Evolutionary conservation across 2,113 vertebrate genomes (phyloP), one percentile per base, ranked within the genome.

Genomic region (Protobothrops flavoviridis): DNA sequence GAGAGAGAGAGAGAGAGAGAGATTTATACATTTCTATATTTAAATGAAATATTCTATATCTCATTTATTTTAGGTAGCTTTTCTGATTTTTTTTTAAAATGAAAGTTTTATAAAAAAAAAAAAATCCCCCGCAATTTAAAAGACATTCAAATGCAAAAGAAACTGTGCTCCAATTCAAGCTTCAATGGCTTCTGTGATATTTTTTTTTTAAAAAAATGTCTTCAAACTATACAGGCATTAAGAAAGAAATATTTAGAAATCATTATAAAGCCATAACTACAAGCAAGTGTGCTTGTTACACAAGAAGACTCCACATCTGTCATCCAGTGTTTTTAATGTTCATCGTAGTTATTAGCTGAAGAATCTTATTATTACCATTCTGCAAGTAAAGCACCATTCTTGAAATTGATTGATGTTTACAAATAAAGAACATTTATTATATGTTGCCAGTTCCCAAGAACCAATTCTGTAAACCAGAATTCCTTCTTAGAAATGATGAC

Each of bases 361-460:
- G 96, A 95, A 97, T 97, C 96, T 96, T 96, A 92, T 97, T 96
- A 95, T 97, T 97, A 91, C 92, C 33, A 45, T 97, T 97, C 93
- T 93, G 91, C 94, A 94, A 97, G 95, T 93, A 95, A 50, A 91
- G 94, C 97, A 96, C 96, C 94, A 95, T 95, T 97, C 96, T 97
- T 96, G 96, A 97, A 97, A 95, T 92, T 97, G 97, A 97, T 97
- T 96, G 97, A 97, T 97, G 95, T 96, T 97, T 96, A 90, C 94
- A 95, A 97, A 98, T 97, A 97, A 97, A 97, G 91, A 93, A 95
- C 94, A 95, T 96, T 95, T 97, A 97, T 98, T 97, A 97, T 92
- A 96, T 91, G 95, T 96, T 97, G 96, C 97, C 96, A 96, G 9
- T 94, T 97, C 97, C 94, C 96, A 95, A 96, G 93, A 94, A 93